Evolutionary conservation across 2,113 vertebrate species (phyloP), one percentile per base, ranked within the genome.

Genomic region (Diadophis punctatus): DNA sequence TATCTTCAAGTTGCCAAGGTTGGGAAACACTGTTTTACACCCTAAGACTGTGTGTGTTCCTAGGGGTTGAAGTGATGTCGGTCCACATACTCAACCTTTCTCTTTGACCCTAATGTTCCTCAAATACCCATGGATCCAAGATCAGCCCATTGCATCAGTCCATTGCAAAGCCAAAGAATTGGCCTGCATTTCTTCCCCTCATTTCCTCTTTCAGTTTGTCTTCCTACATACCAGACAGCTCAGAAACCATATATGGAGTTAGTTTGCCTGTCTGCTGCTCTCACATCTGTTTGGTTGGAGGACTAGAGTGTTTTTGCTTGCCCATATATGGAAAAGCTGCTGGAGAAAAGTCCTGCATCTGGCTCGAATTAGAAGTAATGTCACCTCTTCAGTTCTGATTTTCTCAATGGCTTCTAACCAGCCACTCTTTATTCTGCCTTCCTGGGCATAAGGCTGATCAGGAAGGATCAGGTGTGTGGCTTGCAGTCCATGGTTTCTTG

Each of bases 231-330:
- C 91, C 0, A 0, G 51, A n/a, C 89, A 46, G 51, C 0, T 12
- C 92, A 1, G 91, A 96, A 94, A 94, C 98, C 98, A 96, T 98
- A 98, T 98, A 98, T 98, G 98, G 98, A 90, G 97, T 92, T 88
- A 0, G 6, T 86, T 85, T 92, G 97, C 94, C 96, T 96, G 94
- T 94, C 68, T 51, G 30, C 89, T 89, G 94, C 55, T 95, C 94
- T 49, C 27, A 23, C 34, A 80, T 22, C 93, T 49, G 94, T 93
- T 84, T 16, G 90, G 90, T 85, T 1, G 74, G 91, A 23, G 49
- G 88, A 87, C 90, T 90, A 86, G 93, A 56, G 55, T 68, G 90
- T 10, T 80, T 94, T 63, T 90, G 92, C 92, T 89, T 96, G 11
- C 0, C 97, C 96, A 48, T 97, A 97, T 96, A 97, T 96, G 97